phyloP scores from a whole-genome alignment of 2,113 vertebrate species.

The Probosciger aterrimus region DNA sequence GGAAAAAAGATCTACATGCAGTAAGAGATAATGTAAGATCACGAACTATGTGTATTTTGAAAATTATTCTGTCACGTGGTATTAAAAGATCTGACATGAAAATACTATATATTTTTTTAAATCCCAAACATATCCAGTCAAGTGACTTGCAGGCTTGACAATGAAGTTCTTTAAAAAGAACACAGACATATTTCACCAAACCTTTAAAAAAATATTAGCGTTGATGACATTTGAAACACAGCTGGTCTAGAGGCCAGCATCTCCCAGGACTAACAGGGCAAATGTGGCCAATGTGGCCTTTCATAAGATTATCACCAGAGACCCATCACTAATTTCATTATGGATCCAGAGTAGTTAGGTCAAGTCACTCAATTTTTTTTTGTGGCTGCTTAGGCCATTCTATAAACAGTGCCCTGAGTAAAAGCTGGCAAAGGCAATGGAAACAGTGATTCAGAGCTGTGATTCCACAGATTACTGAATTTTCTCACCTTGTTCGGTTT shows the following conservation, averaged over 20 bases:
- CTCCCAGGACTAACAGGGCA: not conserved
- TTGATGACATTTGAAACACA: not conserved
- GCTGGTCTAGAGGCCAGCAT: not conserved
- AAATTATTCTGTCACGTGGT: not conserved
- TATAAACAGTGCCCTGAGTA: not conserved
- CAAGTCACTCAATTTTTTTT: not conserved
- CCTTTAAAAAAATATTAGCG: not conserved
- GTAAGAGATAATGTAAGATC: not conserved
- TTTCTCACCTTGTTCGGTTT: not conserved
- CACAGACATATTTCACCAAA: not conserved
- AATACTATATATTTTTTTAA: not conserved
- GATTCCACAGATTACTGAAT: not conserved
- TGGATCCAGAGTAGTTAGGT: rapidly evolving
- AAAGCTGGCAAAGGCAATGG: not conserved
- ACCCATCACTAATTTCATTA: not conserved
- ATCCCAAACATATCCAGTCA: not conserved
- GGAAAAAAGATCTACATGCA: not conserved
- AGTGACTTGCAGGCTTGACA: not conserved
- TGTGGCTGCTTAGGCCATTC: not conserved
- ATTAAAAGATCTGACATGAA: not conserved
- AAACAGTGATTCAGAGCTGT: not conserved
- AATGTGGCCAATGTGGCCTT: not conserved
- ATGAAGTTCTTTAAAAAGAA: not conserved
- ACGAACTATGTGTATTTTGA: not conserved
- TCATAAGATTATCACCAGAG: not conserved